phyloP scores from a whole-genome alignment of 2,797 vertebrate genomes.

The Pelobates cultripes region DNA sequence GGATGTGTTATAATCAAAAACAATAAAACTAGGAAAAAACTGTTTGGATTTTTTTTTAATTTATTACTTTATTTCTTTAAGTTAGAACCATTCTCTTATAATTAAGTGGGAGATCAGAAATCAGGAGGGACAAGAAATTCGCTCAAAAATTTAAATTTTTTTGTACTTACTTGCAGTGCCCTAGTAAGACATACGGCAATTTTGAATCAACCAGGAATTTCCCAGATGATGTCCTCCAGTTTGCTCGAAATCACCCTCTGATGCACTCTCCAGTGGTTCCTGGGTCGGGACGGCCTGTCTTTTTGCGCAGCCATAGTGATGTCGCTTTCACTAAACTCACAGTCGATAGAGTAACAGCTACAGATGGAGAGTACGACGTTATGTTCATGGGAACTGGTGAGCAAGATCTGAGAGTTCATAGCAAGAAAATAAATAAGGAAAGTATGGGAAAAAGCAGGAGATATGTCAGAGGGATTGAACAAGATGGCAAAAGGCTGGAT shows the following conservation, averaged over 20 bases:
- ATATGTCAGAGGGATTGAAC: too few relatives aligned
- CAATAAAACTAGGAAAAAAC: too few relatives aligned
- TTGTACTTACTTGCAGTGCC: conserved; percentile 76
- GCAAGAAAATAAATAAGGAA: neutral
- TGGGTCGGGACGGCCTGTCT: conserved; percentile 82
- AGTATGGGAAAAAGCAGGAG: neutral
- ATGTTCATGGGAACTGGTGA: conserved; percentile 95
- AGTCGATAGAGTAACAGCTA: conserved; percentile 84
- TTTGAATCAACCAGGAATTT: conserved; percentile 97
- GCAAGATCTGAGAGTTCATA: neutral
- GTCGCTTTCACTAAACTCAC: conserved; percentile 90
- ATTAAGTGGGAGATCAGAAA: too few relatives aligned
- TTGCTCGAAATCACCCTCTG: conserved; percentile 93
- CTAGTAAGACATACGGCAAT: conserved; percentile 96
- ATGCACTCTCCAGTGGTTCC: conserved; percentile 94
- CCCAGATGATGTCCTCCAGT: conserved; percentile 95
- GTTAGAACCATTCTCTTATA: too few relatives aligned
- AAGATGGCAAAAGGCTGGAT: too few relatives aligned
- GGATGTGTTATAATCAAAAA: too few relatives aligned
- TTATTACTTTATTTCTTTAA: too few relatives aligned
- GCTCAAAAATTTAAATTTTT: neutral
- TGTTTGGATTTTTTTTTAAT: too few relatives aligned
- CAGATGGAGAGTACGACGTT: conserved; percentile 89
- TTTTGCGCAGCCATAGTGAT: conserved; percentile 82
- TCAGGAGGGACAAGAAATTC: too few relatives aligned